phyloP scores from a whole-genome alignment of 2,797 vertebrate genomes.

The Gymnocypris eckloni region DNA sequence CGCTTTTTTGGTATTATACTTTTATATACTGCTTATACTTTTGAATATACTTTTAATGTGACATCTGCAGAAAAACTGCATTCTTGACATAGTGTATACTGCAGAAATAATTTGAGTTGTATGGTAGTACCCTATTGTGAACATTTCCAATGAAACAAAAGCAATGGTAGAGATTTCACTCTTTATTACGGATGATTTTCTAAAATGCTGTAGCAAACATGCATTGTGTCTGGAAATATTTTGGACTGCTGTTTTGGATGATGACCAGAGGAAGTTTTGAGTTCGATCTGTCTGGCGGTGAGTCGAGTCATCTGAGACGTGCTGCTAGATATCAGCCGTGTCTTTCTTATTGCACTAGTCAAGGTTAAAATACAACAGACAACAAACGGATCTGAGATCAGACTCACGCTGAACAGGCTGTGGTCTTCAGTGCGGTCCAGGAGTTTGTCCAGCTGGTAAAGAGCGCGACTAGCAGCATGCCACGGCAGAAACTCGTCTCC shows the following conservation, averaged over 20 bases:
- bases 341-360: background rate
- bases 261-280: background rate
- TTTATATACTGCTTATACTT: too few species aligned
- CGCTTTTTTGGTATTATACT: too few species aligned
- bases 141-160: background rate
- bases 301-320: background rate
- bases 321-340: background rate
- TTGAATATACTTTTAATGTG: background rate
- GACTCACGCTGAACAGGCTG: conserved; percentile 92
- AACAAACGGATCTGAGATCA: background rate
- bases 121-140: background rate
- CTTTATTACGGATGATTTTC: background rate
- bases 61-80: background rate
- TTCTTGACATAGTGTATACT: background rate
- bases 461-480: conserved; percentile 93
- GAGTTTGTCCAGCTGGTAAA: conserved; percentile 97
- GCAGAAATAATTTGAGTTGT: background rate
- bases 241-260: background rate
- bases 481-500: conserved; percentile 98
- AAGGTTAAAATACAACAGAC: background rate
- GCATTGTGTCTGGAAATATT: background rate
- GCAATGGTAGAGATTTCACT: background rate
- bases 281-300: background rate
- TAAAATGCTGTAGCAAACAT: background rate
- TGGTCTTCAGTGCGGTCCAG: conserved; percentile 95